Evolutionary conservation across 2,113 vertebrate species (phyloP).

Genomic region (Rousettus leschenaultii): DNA sequence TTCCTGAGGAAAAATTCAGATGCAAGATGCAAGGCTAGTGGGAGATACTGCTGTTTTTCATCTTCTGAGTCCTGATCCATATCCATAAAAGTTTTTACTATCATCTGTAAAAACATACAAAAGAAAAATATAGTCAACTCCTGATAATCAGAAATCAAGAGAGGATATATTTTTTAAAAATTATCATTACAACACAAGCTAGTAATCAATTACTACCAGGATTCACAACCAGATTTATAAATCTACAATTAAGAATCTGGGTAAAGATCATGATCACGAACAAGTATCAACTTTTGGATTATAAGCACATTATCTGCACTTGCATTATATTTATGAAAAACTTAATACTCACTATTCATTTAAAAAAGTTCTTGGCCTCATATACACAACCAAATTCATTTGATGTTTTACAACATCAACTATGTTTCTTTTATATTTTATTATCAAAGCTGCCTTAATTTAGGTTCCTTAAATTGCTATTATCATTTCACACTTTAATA

Average conservation of each 20-base stretch:
- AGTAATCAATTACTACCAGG: neutral
- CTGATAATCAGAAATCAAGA: conserved; percentile 43
- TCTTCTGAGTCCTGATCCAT: conserved; percentile 99
- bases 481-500: conserved; percentile 2
- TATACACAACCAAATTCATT: neutral
- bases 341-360: neutral
- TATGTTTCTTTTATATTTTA: conserved; percentile 19
- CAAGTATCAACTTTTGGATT: neutral
- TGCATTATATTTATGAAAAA: neutral
- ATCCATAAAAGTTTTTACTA: conserved; percentile 99
- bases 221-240: neutral
- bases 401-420: neutral
- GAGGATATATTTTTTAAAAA: neutral
- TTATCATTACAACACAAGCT: neutral
- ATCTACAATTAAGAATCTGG: conserved; percentile 26
- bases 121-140: conserved; percentile 26
- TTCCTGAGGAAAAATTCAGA: conserved; percentile 99
- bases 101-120: conserved; percentile 87
- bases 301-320: neutral
- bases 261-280: neutral
- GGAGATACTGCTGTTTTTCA: conserved; percentile 98
- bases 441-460: conserved; percentile 1
- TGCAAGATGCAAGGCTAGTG: conserved; percentile 96
- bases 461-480: neutral
- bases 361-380: neutral